Evolutionary conservation across 2,888 invertebrate genomes (phyloP).

Genomic region (Cerceris rybyensis): DNA sequence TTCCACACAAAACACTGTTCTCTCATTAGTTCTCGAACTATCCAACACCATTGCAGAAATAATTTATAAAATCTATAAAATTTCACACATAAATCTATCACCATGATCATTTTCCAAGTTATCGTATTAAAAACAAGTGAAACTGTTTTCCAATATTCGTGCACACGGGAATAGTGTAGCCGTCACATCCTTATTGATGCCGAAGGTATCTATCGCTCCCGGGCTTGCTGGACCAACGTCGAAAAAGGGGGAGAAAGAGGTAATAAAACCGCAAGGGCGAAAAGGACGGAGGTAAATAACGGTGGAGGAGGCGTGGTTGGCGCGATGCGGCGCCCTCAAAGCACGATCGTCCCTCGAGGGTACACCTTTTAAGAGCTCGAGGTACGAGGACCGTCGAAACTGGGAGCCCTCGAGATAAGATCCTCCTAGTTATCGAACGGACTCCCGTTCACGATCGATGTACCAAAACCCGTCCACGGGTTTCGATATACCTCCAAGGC

Average conservation of each 20-base stretch:
- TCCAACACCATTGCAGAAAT: too few species aligned
- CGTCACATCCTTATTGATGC: slow-evolving; percentile 70
- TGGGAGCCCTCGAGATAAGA: slow-evolving; percentile 79
- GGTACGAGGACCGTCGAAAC: slow-evolving; percentile 72
- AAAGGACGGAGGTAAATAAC: slow-evolving; percentile 76
- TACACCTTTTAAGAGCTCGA: slow-evolving; percentile 69
- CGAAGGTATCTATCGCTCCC: slow-evolving; percentile 74
- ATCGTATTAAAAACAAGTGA: neutral
- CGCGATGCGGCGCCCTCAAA: slow-evolving; percentile 77
- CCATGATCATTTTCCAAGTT: neutral
- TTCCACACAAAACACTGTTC: too few species aligned
- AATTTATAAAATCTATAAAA: too few species aligned
- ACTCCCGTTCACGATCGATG: slow-evolving; percentile 73
- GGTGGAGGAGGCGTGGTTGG: slow-evolving; percentile 77
- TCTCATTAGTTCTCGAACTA: too few species aligned
- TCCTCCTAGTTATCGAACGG: slow-evolving; percentile 79
- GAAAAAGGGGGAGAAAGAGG: slow-evolving; percentile 61
- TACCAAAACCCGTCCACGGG: slow-evolving; percentile 60
- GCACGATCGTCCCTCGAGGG: slow-evolving; percentile 70
- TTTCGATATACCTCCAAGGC: slow-evolving; percentile 61
- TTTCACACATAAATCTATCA: too few species aligned
- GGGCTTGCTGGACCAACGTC: slow-evolving; percentile 70
- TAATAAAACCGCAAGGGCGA: slow-evolving; percentile 72
- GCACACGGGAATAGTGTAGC: slow-evolving; percentile 39
- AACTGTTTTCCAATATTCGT: slow-evolving; percentile 24